phyloP scores from a whole-genome alignment of 2,113 vertebrate species.

The Pluvialis apricaria region DNA sequence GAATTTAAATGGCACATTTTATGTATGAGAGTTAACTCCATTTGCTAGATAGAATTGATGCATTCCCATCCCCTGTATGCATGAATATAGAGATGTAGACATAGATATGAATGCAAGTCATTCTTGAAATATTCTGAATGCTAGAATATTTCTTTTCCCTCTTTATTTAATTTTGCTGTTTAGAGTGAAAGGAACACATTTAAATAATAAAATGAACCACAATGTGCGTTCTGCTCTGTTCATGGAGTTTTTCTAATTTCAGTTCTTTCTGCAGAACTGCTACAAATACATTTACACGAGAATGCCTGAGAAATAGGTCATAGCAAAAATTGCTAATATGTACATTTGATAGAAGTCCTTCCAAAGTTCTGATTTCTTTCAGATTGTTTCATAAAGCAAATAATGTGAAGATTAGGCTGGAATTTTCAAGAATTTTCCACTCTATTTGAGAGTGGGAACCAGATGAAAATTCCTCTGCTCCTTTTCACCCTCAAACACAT shows the following conservation, averaged over 20 bases:
- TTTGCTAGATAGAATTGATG: constrained; percentile 33
- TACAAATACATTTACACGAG: constrained; percentile 62
- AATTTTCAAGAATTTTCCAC: not conserved
- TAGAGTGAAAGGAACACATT: constrained; percentile 47
- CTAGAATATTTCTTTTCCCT: constrained; percentile 28
- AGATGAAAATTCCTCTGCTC: not conserved
- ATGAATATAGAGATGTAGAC: constrained; percentile 12
- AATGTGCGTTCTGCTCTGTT: constrained; percentile 52
- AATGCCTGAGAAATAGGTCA: constrained; percentile 58
- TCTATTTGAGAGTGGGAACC: not conserved
- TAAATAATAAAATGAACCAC: constrained; percentile 58
- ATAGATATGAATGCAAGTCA: constrained; percentile 6
- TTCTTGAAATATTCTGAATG: not conserved
- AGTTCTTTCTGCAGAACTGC: constrained; percentile 60
- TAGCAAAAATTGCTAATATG: constrained; percentile 3
- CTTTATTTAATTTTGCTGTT: constrained; percentile 65
- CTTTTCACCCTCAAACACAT: not conserved
- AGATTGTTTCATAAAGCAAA: not conserved
- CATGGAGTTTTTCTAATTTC: constrained; percentile 67
- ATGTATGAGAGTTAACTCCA: constrained; percentile 12
- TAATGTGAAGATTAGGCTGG: not conserved
- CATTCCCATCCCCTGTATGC: not conserved
- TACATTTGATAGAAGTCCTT: constrained; percentile 35
- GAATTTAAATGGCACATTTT: constrained; percentile 56
- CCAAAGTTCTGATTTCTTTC: not conserved